Percentiles rank a stretch among this genome's conserved stretches.
These are phyloP conservation scores for Polymixis flavicincta DNA, from an alignment of 2,888 invertebrate genomes.

Conservation along the genomic window DNA sequence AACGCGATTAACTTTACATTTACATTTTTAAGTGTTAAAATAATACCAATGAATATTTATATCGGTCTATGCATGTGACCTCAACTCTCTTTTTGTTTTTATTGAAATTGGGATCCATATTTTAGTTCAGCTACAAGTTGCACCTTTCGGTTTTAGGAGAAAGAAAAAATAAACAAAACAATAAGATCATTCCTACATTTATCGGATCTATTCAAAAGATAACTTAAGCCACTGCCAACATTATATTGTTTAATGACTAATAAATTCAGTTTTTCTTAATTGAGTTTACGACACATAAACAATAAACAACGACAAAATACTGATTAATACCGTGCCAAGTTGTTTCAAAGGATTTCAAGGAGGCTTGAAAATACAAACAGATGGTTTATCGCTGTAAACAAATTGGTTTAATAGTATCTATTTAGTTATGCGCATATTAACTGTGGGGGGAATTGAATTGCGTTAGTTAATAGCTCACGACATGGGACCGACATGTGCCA, in stretches of 20 bases:
- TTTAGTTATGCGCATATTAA: slow-evolving; percentile 81
- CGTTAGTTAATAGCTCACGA: slow-evolving; percentile 73
- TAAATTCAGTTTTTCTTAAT: slow-evolving; percentile 24
- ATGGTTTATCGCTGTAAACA: slow-evolving; percentile 76
- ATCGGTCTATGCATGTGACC: slow-evolving; percentile 39
- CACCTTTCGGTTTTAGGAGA: background rate
- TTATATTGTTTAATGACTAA: slow-evolving; percentile 14
- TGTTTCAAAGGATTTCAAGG: slow-evolving; percentile 57
- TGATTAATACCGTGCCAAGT: slow-evolving; percentile 48
- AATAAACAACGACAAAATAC: slow-evolving; percentile 42
- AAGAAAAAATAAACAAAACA: slow-evolving; percentile 1
- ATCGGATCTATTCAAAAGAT: background rate
- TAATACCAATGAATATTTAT: slow-evolving; percentile 68
- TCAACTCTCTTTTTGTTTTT: slow-evolving; percentile 27
- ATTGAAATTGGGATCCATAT: slow-evolving; percentile 18
- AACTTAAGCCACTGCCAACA: background rate
- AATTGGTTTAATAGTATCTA: slow-evolving; percentile 77
- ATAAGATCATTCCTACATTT: background rate
- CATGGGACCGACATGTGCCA: slow-evolving; percentile 66
- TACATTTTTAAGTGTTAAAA: slow-evolving; percentile 67
- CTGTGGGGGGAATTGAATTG: slow-evolving; percentile 71
- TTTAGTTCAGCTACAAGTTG: slow-evolving; percentile 1
- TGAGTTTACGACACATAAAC: slow-evolving; percentile 18
- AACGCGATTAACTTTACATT: slow-evolving; percentile 65
- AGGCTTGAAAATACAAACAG: slow-evolving; percentile 64